phyloP scores from a whole-genome alignment of 1,140 invertebrate genomes.

The Oedothorax gibbosus region DNA sequence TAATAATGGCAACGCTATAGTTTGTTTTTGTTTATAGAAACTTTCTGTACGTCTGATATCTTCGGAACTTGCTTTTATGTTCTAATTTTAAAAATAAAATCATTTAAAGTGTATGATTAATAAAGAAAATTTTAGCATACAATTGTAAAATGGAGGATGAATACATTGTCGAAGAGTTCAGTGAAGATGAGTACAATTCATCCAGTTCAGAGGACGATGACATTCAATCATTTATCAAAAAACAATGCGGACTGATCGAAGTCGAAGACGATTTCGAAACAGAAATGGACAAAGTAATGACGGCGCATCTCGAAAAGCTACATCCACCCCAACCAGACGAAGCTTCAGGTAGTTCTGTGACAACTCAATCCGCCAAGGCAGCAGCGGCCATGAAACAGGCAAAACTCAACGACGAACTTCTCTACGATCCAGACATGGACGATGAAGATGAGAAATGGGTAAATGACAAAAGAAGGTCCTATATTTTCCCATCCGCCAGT shows the following conservation, averaged over 20 bases:
- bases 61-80: not conserved
- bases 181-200: constrained; percentile 47
- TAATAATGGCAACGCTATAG: not conserved
- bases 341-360: not conserved
- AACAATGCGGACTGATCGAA: constrained; percentile 29
- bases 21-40: not conserved
- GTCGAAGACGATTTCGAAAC: constrained; percentile 56
- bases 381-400: constrained; percentile 3
- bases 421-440: constrained; percentile 75
- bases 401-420: constrained; percentile 67
- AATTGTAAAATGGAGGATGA: constrained; percentile 44
- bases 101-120: not conserved
- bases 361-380: not conserved
- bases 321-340: not conserved
- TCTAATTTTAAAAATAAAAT: not conserved
- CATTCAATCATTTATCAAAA: constrained; percentile 31
- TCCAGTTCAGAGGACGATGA: constrained; percentile 57
- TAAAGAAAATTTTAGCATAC: not conserved
- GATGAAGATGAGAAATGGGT: constrained; percentile 75
- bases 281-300: constrained; percentile 53
- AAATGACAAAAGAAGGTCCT: constrained; percentile 68
- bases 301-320: constrained; percentile 40
- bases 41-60: not conserved
- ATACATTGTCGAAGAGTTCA: constrained; percentile 48
- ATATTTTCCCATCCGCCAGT: constrained; percentile 58